Conservation (phyloP, 2,113 vertebrate genomes). For the Larimichthys polyactis region DNA sequence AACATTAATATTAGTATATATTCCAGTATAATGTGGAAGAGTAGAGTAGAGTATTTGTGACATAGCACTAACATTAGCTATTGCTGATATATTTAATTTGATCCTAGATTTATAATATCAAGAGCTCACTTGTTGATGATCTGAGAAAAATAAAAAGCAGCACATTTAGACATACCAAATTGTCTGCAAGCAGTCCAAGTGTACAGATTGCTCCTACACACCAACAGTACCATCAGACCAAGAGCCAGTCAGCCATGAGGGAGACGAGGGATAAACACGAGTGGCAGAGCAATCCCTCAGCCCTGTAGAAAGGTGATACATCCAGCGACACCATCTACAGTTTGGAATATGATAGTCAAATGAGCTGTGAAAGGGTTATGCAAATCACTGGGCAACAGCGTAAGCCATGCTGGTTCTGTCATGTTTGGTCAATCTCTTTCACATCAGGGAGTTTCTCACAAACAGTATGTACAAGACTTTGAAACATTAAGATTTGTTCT, state of each 20-base stretch:
- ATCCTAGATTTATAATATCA: neutral
- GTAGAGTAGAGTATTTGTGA: neutral
- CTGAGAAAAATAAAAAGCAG: neutral
- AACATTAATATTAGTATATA: neutral
- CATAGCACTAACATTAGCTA: neutral
- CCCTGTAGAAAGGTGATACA: slow-evolving; percentile 45
- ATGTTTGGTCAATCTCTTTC: slow-evolving; percentile 5
- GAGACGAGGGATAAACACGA: slow-evolving; percentile 45
- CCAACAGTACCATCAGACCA: slow-evolving; percentile 38
- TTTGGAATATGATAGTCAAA: slow-evolving; percentile 55
- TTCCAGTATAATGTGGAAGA: neutral
- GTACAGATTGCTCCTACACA: neutral
- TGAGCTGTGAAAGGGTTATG: slow-evolving; percentile 63
- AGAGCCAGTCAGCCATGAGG: slow-evolving; percentile 40
- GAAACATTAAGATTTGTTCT: neutral
- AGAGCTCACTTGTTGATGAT: neutral
- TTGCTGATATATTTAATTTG: neutral
- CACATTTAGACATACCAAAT: neutral
- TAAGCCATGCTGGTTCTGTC: slow-evolving; percentile 29
- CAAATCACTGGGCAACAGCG: slow-evolving; percentile 47
- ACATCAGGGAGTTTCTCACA: neutral
- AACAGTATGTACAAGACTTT: slow-evolving; percentile 1
- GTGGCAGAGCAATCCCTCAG: slow-evolving; percentile 52
- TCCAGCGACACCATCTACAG: slow-evolving; percentile 41
- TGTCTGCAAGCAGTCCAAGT: slow-evolving; percentile 27